Conservation (phyloP, 2,797 vertebrate species). For the Pangasius krempfi region DNA sequence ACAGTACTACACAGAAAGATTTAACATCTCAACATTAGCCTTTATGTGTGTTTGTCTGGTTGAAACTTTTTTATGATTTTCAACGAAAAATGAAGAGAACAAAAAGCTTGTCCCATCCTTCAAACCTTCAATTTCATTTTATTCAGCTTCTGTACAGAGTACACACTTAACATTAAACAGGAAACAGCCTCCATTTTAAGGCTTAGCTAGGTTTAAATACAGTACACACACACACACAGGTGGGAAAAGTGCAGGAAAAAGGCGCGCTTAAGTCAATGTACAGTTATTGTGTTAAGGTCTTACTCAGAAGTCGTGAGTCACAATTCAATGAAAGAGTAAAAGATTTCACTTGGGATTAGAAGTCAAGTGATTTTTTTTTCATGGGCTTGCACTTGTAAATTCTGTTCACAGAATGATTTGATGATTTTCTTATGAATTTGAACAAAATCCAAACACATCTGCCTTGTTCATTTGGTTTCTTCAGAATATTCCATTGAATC, state of each 20-base stretch:
- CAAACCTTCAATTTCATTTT: background rate
- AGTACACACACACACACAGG: background rate
- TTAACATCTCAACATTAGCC: background rate
- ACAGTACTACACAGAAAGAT: no score
- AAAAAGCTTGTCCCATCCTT: background rate
- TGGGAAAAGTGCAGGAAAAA: background rate
- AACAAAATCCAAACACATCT: background rate
- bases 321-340: background rate
- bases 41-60: background rate
- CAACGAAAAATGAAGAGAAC: background rate
- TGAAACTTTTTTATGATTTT: background rate
- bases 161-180: background rate
- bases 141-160: background rate
- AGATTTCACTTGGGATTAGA: background rate
- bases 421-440: background rate
- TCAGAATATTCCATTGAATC: background rate
- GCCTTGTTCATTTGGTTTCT: background rate
- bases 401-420: background rate
- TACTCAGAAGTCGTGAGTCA: background rate
- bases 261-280: background rate
- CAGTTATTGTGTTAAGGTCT: background rate
- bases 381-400: no score
- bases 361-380: no score
- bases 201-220: background rate
- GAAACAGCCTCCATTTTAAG: conserved; percentile 8